phyloP scores from a whole-genome alignment of 2,888 invertebrate genomes.

The Sialis lutaria region DNA sequence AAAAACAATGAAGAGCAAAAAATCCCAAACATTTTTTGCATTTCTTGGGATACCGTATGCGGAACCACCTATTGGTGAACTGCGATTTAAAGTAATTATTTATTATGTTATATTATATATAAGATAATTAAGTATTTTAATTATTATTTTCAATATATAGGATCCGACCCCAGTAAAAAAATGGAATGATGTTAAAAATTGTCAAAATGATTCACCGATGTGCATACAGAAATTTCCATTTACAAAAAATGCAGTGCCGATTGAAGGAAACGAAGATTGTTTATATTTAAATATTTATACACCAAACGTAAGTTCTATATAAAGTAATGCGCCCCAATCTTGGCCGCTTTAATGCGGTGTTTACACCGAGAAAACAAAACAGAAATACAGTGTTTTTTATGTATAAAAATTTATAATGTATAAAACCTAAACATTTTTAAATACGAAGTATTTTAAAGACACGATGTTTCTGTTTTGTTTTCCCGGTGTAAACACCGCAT shows the following conservation, averaged over 20 bases:
- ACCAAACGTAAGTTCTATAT: constrained; percentile 23
- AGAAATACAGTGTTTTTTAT: no score
- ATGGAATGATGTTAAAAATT: constrained; percentile 46
- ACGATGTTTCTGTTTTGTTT: no score
- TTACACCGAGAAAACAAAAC: no score
- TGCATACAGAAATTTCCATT: constrained; percentile 67
- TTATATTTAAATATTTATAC: constrained; percentile 59
- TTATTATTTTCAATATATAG: constrained; percentile 22
- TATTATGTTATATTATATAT: no score
- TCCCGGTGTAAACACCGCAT: no score
- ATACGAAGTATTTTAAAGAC: no score
- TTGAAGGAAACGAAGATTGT: constrained; percentile 67
- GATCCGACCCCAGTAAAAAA: constrained; percentile 40
- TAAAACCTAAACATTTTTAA: no score
- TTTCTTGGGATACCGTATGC: constrained; percentile 28
- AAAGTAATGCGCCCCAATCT: no score
- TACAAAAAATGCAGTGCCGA: constrained; percentile 33
- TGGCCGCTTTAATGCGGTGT: no score
- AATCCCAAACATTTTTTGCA: constrained; percentile 25
- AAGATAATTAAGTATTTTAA: no score
- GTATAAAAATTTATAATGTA: no score
- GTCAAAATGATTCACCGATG: constrained; percentile 42
- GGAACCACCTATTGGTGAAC: constrained; percentile 20
- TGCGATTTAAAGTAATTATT: constrained; percentile 22
- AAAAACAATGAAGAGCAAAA: constrained; percentile 10